These are phyloP conservation scores for Sialis fuliginosa DNA, from an alignment of 2,888 invertebrate species.

Conservation along the genomic window DNA sequence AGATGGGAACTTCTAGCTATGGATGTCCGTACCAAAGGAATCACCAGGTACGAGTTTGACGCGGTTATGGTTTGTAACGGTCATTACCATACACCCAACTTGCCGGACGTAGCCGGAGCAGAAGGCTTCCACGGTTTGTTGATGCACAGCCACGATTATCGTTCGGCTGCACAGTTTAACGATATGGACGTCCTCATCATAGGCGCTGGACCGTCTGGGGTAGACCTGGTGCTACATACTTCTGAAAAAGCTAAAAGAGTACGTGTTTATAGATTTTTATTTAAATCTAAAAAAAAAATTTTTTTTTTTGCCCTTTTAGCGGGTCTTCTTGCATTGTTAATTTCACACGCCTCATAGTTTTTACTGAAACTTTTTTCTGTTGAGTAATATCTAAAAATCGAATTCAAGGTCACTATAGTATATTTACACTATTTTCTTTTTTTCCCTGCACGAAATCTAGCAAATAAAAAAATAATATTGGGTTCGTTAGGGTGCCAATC, in stretches of 20 bases:
- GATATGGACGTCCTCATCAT: constrained; percentile 20
- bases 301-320: too few relatives aligned
- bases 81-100: constrained; percentile 31
- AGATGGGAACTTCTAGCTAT: constrained; percentile 21
- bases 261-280: too few relatives aligned
- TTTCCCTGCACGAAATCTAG: too few relatives aligned
- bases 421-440: too few relatives aligned
- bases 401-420: too few relatives aligned
- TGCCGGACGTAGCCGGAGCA: constrained; percentile 26
- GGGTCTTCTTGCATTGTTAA: too few relatives aligned
- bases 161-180: constrained; percentile 18
- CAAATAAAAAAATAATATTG: too few relatives aligned
- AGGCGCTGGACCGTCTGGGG: constrained; percentile 26
- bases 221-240: constrained; percentile 10
- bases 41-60: constrained; percentile 19
- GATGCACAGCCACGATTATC: constrained; percentile 25
- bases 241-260: constrained; percentile 12
- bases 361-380: too few relatives aligned
- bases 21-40: constrained; percentile 15
- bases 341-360: too few relatives aligned
- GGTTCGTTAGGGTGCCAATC: too few relatives aligned
- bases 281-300: too few relatives aligned
- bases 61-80: constrained; percentile 26
- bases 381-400: too few relatives aligned
- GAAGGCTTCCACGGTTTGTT: constrained; percentile 22